Conservation (phyloP, 2,797 vertebrate species). For the Parauchenoglanis punctatus region DNA sequence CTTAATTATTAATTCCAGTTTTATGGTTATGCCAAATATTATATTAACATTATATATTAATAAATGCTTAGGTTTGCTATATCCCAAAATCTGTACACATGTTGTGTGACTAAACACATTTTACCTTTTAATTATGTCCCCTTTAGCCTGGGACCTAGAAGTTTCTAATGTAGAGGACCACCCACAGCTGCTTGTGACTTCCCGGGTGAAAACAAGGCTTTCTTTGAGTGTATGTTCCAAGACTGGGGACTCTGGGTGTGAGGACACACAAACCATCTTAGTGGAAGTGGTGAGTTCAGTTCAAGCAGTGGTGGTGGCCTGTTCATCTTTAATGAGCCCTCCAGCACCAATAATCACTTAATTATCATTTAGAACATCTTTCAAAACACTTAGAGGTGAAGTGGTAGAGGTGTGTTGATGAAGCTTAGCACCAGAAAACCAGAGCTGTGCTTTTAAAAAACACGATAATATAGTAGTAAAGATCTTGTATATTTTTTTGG, state of each 20-base stretch:
- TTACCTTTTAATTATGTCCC: neutral
- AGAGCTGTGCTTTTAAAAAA: neutral
- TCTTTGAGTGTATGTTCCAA: slow-evolving; percentile 63
- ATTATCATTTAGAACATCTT: slow-evolving; percentile 1
- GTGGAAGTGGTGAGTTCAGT: slow-evolving; percentile 65
- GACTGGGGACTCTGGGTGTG: slow-evolving; percentile 45
- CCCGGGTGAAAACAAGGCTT: slow-evolving; percentile 59
- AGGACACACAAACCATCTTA: slow-evolving; percentile 33
- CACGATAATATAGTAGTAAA: neutral
- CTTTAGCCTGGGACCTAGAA: slow-evolving; percentile 67
- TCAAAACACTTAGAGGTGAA: neutral
- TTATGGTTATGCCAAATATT: neutral
- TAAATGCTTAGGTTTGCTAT: neutral
- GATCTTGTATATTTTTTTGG: neutral
- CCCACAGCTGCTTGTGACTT: slow-evolving; percentile 57
- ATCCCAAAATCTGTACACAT: neutral
- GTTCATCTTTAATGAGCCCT: neutral
- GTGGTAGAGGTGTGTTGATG: neutral
- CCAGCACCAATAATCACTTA: neutral
- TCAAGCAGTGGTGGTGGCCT: neutral
- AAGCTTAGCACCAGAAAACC: neutral
- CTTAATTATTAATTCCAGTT: neutral
- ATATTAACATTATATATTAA: neutral
- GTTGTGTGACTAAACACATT: neutral
- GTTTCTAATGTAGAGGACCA: slow-evolving; percentile 27